Base-by-base conservation (phyloP, 2,113 vertebrate species). In the Notothenia rossii region DNA sequence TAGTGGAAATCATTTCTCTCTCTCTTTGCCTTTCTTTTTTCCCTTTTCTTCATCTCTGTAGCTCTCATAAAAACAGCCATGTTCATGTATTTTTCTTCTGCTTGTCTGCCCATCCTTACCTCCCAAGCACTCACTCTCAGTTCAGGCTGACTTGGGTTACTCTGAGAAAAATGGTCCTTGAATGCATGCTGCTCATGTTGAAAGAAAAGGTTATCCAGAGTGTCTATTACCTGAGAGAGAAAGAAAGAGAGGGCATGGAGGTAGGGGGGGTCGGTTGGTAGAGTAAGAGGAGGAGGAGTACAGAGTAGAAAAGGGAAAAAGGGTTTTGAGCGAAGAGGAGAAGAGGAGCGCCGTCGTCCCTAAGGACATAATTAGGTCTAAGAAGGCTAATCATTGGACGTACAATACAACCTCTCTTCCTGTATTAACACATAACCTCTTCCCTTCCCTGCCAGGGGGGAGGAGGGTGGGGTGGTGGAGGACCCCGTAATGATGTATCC, bases 361-460 rank as follows among this genome's bases (percentile, higher is more conserved):
- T 84, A 7, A 87, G 94, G 94, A 93, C 84, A 95, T 94, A 96
- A 97, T 97, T 97, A 97, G 83, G 87, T 90, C 87, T 94, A 88
- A 94, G 79, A 95, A 95, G 85, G 89, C 79, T 95, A 96, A 96
- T 95, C 91, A 96, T 94, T 88, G 83, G 88, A 86, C 88, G 82
- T 94, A 94, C 95, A 92, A 91, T 92, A 94, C 86, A 94, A 89
- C 79, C 91, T 94, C 93, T 94, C 89, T 94, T 95, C 91, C 93
- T 91, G 89, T 75, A 86, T 90, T 90, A 79, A 85, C 90, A 81
- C 87, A 72, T 89, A 95, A 94, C 84, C 92, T 93, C 78, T 55
- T 91, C 83, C 71, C 84, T 72, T 74, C 81, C 87, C 67, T 80
- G 73, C 85, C 82, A 63, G 91, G 22, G 25, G 25, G 25, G 25